A percentile compares a stretch with the other conserved stretches of the same genome.
phyloP scores from a whole-genome alignment of 1,140 invertebrate species.

The Vollenhovia emeryi region DNA sequence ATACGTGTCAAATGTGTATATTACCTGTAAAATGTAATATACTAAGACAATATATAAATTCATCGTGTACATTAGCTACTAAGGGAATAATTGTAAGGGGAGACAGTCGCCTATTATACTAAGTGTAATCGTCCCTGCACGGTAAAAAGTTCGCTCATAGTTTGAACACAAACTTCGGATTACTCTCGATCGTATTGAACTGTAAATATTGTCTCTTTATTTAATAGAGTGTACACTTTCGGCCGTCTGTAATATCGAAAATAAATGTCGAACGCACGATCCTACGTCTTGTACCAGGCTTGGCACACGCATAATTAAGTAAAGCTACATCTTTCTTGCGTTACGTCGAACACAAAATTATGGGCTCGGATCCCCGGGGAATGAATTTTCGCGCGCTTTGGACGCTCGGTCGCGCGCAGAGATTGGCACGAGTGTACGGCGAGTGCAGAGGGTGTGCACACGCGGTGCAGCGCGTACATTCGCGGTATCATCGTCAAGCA shows the following conservation, averaged over 20 bases:
- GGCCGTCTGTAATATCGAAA: conserved; percentile 1
- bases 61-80: conserved; percentile 4
- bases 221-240: conserved; percentile 31
- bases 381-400: not conserved
- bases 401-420: not conserved
- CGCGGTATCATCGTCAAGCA: conserved; percentile 76
- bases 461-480: too few relatives aligned
- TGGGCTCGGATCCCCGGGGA: not conserved
- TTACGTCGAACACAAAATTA: too few relatives aligned
- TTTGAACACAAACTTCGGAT: conserved; percentile 40
- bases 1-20: not conserved
- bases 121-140: conserved; percentile 60
- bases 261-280: not conserved
- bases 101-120: conserved; percentile 29
- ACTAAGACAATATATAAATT: conserved; percentile 31
- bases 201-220: conserved; percentile 57
- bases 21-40: conserved; percentile 28
- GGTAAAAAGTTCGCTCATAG: conserved; percentile 56
- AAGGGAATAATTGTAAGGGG: conserved; percentile 26
- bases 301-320: not conserved
- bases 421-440: not conserved
- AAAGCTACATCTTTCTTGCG: too few relatives aligned
- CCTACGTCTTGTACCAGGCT: not conserved
- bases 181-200: conserved; percentile 18
- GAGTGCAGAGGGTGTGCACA: not conserved